Evolutionary conservation across 64 coral and sea anemone genomes (phyloP), one percentile per base, ranked within the genome.

Genomic region (Platygyra sinensis): DNA sequence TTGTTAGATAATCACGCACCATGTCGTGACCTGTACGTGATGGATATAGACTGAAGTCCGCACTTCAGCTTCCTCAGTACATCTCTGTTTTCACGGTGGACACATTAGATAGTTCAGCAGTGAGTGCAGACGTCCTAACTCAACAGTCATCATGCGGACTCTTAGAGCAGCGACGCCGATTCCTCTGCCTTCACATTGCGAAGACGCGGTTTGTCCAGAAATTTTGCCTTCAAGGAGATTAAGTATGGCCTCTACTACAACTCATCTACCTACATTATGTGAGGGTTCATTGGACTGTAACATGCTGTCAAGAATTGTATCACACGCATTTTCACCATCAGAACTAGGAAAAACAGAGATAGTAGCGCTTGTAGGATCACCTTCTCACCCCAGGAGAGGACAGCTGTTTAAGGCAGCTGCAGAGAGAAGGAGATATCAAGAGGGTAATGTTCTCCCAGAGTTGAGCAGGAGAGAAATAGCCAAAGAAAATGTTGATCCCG

Each of bases 211-310:
- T 24, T 22, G 19, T 11, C 74, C 33, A 25, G 39, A 85, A n/a
- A 39, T 69, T 85, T 25, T 25, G 33, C 36, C 32, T 71, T 71
- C 36, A 12, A 72, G 62, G 51, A 42, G 62, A 39, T 51, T 36
- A 27, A 33, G 30, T 36, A 33, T 81, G 57, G 15, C 15, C 15
- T 50, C 67, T 12, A 14, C 80, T 67, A 36, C 30, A 3, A 27
- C 65, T 10, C 62, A 85, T 85, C 67, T 85, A 17, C 81, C 81
- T 25, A 67, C 81, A 1, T 72, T 85, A 63, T 19, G 19, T 13
- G 81, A 85, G 81, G 62, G 62, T 27, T 85, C 81, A 2, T n/a
- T 46, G 63, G 63, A 85, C 13, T 46, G 81, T 65, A 82, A 82
- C 17, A 30, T 22, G 33, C 63, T 69, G 60, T 27, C 62, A 85